Base-by-base conservation (phyloP, 2,888 invertebrate species). In the Lepidochrysops patricia region DNA sequence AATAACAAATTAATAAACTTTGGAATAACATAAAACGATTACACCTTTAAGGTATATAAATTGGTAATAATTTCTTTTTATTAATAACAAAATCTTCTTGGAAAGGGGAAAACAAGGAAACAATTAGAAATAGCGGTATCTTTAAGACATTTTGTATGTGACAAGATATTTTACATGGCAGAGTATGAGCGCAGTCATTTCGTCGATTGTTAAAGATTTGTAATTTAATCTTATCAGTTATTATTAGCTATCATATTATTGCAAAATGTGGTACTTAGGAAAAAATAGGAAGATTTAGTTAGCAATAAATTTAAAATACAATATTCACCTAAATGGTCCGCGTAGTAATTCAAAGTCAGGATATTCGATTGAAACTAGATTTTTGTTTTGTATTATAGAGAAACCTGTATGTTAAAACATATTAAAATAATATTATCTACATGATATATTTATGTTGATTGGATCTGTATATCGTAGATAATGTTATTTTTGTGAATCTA, bases 261-360 rank as follows among this genome's bases (percentile, higher is more conserved):
- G 15, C 26, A 15, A 26, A 25, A 29, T 29, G 29, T 27, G 52
- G 15, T 27, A 27, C 52, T 52, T 52, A 52, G 15, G 29, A 52
- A 52, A 52, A 15, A 52, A 27, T 52, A 52, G 52, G 52, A 52
- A 52, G 52, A 27, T 27, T 52, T 6, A 27, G 52, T 52, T 26
- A 52, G 34, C 29, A 58, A 58, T 26, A 50, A 34, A 58, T 58
- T 29, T 50, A 29, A 27, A 49, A 34, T 56, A 56, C 37, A 19
- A 57, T 58, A 57, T 37, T 37, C 25, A 50, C 34, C 52, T 27
- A 52, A 58, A 58, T 58, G 58, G 58, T 58, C 58, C 58, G 58
- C 58, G 25, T 50, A 32, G 32, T 43, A 50, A 50, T 50, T 32
- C 19, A 58, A 57, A 23, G 23, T 50, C 6, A 5, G 6, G n/a